A percentile compares a stretch with the other conserved stretches of the same genome.
Evolutionary conservation across 2,888 invertebrate species (phyloP).

Genomic region (Phoenoteleia sp.): DNA sequence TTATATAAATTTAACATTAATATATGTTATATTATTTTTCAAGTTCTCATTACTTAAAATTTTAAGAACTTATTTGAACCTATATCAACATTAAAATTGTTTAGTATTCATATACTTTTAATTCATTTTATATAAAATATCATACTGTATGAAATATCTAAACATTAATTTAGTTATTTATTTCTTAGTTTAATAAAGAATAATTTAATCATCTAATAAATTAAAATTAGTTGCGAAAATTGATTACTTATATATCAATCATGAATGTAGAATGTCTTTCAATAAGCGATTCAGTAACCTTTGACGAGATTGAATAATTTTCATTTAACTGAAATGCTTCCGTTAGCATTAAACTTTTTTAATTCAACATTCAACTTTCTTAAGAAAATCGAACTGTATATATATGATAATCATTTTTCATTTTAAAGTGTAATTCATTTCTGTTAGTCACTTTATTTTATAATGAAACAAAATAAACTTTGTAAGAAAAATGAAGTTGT

Average conservation of each 20-base stretch:
- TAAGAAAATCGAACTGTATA: slow-evolving; percentile 1
- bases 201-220: not conserved
- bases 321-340: slow-evolving; percentile 20
- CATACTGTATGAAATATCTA: too few species aligned
- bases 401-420: slow-evolving; percentile 4
- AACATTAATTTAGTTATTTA: not conserved
- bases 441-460: not conserved
- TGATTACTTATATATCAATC: slow-evolving; percentile 27
- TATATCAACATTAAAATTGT: too few species aligned
- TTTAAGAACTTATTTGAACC: too few species aligned
- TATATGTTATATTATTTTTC: too few species aligned
- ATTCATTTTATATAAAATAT: too few species aligned
- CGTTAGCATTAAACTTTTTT: slow-evolving; percentile 10
- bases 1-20: too few species aligned
- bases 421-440: not conserved
- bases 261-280: slow-evolving; percentile 18
- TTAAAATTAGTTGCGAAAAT: slow-evolving; percentile 23
- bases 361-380: slow-evolving; percentile 21
- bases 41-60: too few species aligned
- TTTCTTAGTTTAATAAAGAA: not conserved
- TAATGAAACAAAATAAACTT: not conserved
- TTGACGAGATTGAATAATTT: slow-evolving; percentile 29
- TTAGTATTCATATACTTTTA: too few species aligned
- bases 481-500: not conserved
- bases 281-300: slow-evolving; percentile 8